Percentiles rank a stretch among this genome's conserved stretches.
Conservation (phyloP, 2,888 invertebrate species). For the Synergus laeviventris region DNA sequence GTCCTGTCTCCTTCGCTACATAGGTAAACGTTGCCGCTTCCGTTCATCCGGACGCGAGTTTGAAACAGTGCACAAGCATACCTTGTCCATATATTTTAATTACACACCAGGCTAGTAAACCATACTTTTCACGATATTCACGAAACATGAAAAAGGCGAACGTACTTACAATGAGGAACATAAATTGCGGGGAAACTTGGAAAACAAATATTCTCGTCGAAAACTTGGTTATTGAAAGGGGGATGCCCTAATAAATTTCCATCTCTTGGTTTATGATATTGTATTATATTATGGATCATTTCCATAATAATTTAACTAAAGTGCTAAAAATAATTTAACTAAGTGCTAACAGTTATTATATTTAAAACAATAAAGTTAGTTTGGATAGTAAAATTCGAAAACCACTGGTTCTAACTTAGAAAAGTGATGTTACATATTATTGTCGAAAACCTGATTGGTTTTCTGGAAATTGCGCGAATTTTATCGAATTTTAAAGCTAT, state of each 20-base stretch:
- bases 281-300: background rate
- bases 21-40: constrained; percentile 39
- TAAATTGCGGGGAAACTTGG: constrained; percentile 6
- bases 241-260: background rate
- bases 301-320: too few relatives aligned
- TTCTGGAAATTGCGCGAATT: too few relatives aligned
- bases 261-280: background rate
- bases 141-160: constrained; percentile 28
- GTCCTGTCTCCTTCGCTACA: constrained; percentile 33
- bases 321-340: too few relatives aligned
- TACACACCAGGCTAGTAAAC: constrained; percentile 1
- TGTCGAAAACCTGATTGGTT: too few relatives aligned
- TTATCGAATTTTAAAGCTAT: too few relatives aligned
- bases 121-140: constrained; percentile 24
- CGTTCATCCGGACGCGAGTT: constrained; percentile 31
- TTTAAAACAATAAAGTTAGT: too few relatives aligned
- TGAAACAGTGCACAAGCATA: constrained; percentile 20
- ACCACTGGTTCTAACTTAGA: too few relatives aligned
- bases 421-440: too few relatives aligned
- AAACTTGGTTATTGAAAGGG: background rate
- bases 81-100: constrained; percentile 37
- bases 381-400: too few relatives aligned
- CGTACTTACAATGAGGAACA: background rate
- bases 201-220: constrained; percentile 22
- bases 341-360: too few relatives aligned